phyloP scores from a whole-genome alignment of 2,888 invertebrate species.

The Oxycera nigricornis region DNA sequence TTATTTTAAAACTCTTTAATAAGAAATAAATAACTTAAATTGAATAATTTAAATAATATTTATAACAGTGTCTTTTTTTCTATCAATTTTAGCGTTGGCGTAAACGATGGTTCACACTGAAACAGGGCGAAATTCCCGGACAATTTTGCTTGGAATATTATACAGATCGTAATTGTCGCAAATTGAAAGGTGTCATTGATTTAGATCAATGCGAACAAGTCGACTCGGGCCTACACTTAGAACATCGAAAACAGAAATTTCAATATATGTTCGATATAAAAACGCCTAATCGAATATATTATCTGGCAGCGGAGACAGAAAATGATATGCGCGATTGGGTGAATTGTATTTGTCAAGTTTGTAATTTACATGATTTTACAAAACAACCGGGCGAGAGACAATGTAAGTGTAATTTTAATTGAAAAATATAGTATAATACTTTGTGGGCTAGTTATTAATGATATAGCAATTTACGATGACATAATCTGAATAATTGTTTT shows the following conservation, averaged over 20 bases:
- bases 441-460: too few species aligned
- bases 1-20: too few species aligned
- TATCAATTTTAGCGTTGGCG: slow-evolving; percentile 84
- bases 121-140: slow-evolving; percentile 90
- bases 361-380: slow-evolving; percentile 75
- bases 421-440: too few species aligned
- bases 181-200: slow-evolving; percentile 88
- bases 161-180: slow-evolving; percentile 83
- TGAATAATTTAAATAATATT: too few species aligned
- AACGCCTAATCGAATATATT: slow-evolving; percentile 88
- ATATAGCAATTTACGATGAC: too few species aligned
- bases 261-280: slow-evolving; percentile 88
- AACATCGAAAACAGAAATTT: slow-evolving; percentile 80
- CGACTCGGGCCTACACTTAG: slow-evolving; percentile 85
- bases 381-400: slow-evolving; percentile 56
- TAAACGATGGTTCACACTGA: slow-evolving; percentile 91
- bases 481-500: too few species aligned
- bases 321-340: slow-evolving; percentile 96
- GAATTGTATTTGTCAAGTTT: slow-evolving; percentile 90
- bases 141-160: slow-evolving; percentile 95
- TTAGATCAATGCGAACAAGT: slow-evolving; percentile 96
- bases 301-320: slow-evolving; percentile 90
- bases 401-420: slow-evolving; percentile 51
- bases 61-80: too few species aligned
- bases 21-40: too few species aligned